Conservation (phyloP, 1,140 invertebrate genomes). For the Camponotus floridanus region DNA sequence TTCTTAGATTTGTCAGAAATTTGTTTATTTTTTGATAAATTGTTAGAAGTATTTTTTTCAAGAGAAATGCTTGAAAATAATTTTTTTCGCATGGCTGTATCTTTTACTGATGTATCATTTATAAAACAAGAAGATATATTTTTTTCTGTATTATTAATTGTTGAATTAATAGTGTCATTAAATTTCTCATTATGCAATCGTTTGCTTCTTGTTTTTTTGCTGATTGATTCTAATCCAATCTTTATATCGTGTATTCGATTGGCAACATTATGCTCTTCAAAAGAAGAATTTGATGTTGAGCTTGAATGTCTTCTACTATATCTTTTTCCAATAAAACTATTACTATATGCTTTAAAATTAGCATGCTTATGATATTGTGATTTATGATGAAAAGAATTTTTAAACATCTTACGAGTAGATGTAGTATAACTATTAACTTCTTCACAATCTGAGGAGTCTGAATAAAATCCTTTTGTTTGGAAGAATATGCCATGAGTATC, state of each 20-base stretch:
- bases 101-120: background rate
- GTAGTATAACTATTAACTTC: background rate
- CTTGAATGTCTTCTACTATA: background rate
- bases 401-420: background rate
- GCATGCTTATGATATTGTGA: slow-evolving; percentile 10
- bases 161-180: background rate
- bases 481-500: background rate
- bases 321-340: background rate
- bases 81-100: background rate
- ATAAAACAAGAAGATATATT: background rate
- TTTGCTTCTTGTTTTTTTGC: background rate
- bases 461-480: slow-evolving; percentile 36
- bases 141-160: background rate
- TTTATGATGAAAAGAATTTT: background rate
- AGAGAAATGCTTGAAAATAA: background rate
- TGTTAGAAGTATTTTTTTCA: background rate
- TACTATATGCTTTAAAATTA: background rate
- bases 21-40: background rate
- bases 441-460: slow-evolving; percentile 40
- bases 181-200: slow-evolving; percentile 1
- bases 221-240: background rate
- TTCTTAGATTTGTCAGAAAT: slow-evolving; percentile 13
- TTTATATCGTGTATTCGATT: background rate
- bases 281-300: background rate
- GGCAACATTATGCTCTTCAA: background rate